Base-by-base conservation (phyloP, 2,888 invertebrate genomes). In the Epirrita christyi region DNA sequence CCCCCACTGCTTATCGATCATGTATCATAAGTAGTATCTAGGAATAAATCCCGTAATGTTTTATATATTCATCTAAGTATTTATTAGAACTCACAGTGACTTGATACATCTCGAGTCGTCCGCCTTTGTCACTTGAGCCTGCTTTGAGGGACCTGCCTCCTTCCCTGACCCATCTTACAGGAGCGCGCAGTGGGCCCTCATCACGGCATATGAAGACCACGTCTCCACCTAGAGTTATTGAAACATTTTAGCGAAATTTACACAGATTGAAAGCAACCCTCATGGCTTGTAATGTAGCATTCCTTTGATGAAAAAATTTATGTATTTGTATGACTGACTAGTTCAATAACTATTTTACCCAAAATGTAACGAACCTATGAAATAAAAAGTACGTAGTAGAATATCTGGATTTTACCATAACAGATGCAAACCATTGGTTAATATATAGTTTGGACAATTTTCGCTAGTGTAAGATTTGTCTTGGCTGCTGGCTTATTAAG, bases 161-260 rank as follows among this genome's bases (percentile, higher is more conserved):
- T 43, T 95, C 95, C 50, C 96, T 93, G 0, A 94, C 78, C 96
- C 97, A 97, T 34, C 93, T 93, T 5, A 98, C 97, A 48, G 93
- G 93, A 2, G 96, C 96, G 52, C 97, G 93, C 0, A 93, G 80
- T 0, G 94, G 94, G n/a, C 98, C 97, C 85, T 97, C 97, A 75
- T 98, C 98, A 66, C 98, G 95, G 79, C 98, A 98, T 86, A 96
- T 96, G 93, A 98, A 97, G 34, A 98, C 97, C 37, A 98, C 98
- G 85, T 98, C 98, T 40, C 96, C 95, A 83, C 97, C 98, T 97
- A 80, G 2, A 66, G 21, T 21, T 27, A 55, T 14, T 32, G n/a
- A 40, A 40, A 37, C 0, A 1, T 40, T 15, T 44, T 13, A 49
- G 56, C 53, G 44, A 43, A 43, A 45, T 53, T 49, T 44, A 59